Percentiles rank a stretch among this genome's conserved stretches.
Evolutionary conservation across 2,113 vertebrate species (phyloP).

Genomic region (Percina caprodes): DNA sequence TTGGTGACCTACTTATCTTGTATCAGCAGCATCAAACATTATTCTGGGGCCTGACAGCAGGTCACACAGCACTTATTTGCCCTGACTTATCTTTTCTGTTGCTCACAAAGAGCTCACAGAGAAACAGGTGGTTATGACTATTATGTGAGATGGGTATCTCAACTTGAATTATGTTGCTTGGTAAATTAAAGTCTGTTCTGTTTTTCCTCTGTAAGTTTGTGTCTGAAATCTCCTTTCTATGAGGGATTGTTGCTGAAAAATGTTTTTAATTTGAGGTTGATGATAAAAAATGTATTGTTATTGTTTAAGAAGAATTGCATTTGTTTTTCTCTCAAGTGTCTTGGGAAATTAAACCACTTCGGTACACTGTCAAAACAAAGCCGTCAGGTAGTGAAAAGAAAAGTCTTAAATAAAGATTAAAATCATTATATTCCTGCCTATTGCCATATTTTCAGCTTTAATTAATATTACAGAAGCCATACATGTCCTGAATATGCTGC

Average conservation of each 20-base stretch:
- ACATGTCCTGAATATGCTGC: neutral
- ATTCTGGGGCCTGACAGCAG: neutral
- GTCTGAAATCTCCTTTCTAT: neutral
- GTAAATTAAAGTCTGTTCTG: neutral
- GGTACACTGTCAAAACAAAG: neutral
- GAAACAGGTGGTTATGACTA: neutral
- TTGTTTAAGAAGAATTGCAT: neutral
- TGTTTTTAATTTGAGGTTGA: neutral
- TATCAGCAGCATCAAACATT: neutral
- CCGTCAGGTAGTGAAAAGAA: neutral
- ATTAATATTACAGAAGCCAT: neutral
- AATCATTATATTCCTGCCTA: neutral
- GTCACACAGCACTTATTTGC: neutral
- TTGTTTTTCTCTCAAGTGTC: neutral
- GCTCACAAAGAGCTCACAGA: neutral
- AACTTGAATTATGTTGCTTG: neutral
- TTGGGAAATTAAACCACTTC: constrained; percentile 7
- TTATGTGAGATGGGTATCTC: neutral
- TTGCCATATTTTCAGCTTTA: neutral
- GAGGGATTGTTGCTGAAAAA: neutral
- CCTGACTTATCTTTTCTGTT: neutral
- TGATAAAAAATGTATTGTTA: neutral
- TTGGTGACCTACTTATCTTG: neutral
- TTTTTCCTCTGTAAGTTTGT: neutral
- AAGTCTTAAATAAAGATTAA: neutral